Percentiles rank a stretch among this genome's conserved stretches.
Conservation (phyloP, 2,113 vertebrate genomes). For the Ranitomeya variabilis region DNA sequence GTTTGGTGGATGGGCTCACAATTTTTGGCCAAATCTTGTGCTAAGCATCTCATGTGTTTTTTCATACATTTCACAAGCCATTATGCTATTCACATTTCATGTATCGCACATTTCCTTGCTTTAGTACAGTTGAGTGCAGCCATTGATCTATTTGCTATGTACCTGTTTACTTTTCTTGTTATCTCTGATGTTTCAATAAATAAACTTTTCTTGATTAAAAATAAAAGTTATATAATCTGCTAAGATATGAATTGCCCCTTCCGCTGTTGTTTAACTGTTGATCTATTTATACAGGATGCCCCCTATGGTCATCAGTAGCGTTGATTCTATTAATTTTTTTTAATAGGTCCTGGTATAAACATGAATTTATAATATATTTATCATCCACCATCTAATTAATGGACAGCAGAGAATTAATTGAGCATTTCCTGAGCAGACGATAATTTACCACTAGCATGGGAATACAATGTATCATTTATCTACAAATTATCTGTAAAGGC, state of each 20-base stretch:
- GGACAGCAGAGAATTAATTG: background rate
- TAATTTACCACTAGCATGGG: background rate
- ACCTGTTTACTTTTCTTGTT: no score
- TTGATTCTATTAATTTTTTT: background rate
- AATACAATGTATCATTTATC: slow-evolving; percentile 13
- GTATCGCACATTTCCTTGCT: no score
- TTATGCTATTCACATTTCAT: no score
- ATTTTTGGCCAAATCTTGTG: no score
- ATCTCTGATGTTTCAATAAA: no score
- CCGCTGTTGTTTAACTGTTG: background rate
- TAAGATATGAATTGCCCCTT: background rate
- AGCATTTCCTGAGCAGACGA: background rate
- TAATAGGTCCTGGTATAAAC: background rate
- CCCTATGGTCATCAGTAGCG: background rate
- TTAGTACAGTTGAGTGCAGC: no score
- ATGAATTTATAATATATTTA: slow-evolving; percentile 5
- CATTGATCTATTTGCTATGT: no score
- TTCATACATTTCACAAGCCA: no score
- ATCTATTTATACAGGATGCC: background rate
- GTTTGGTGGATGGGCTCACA: no score
- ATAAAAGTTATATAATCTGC: no score
- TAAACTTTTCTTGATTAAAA: no score
- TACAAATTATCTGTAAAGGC: slow-evolving; percentile 7
- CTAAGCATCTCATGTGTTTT: no score
- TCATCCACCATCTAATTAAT: background rate